These are phyloP conservation scores for Vireo altiloquus DNA, from an alignment of 2,113 vertebrate genomes.

Conservation along the genomic window DNA sequence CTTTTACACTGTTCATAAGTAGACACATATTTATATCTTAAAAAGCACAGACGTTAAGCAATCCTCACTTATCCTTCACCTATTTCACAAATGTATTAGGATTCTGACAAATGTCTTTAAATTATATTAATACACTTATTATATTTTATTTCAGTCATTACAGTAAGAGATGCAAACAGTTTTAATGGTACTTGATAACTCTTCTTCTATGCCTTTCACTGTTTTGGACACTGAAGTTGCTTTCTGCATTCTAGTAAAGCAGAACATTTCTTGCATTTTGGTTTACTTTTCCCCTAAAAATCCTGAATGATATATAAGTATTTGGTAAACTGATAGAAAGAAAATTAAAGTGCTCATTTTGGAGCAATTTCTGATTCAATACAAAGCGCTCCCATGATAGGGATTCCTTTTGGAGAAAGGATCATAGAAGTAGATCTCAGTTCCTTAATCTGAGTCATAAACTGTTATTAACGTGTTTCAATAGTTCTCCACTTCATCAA, in stretches of 20 bases:
- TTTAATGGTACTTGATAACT: not conserved
- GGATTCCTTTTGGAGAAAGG: not conserved
- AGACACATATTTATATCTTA: not conserved
- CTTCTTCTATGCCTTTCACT: not conserved
- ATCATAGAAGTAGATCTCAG: slow-evolving; percentile 17
- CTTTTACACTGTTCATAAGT: not conserved
- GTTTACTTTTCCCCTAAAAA: not conserved
- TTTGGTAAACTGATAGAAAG: not conserved
- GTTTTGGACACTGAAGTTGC: not conserved
- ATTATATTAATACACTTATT: not conserved
- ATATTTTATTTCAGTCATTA: not conserved
- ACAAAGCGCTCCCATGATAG: not conserved
- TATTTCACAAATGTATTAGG: not conserved
- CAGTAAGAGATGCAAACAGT: not conserved
- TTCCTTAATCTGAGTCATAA: not conserved
- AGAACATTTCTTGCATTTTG: not conserved
- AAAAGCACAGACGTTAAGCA: fast-evolving
- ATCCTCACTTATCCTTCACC: not conserved
- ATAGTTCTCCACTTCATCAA: not conserved
- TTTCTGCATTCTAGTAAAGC: not conserved
- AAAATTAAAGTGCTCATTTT: not conserved
- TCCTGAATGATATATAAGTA: not conserved
- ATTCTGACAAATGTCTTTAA: not conserved
- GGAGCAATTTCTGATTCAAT: slow-evolving; percentile 4
- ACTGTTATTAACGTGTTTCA: not conserved